phyloP scores from a whole-genome alignment of 2,113 vertebrate genomes.

The Prinia subflava region DNA sequence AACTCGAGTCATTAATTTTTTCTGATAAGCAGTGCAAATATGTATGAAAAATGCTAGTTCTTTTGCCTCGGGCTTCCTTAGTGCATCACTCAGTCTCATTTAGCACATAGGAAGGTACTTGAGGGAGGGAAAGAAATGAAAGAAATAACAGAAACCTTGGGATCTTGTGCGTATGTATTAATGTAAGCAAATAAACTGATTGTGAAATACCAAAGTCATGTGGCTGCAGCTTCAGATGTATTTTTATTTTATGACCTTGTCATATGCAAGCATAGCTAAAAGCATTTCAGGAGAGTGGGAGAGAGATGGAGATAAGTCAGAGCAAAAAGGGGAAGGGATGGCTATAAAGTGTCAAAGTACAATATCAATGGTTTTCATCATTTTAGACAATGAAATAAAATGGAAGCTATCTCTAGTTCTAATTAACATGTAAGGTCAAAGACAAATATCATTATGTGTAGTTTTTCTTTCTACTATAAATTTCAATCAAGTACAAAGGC shows the following conservation, averaged over 20 bases:
- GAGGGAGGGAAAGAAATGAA: not conserved
- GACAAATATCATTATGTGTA: constrained; percentile 33
- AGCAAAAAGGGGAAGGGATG: not conserved
- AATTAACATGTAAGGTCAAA: constrained; percentile 65
- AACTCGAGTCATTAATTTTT: constrained; percentile 30
- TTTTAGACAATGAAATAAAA: not conserved
- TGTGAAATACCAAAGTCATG: not conserved
- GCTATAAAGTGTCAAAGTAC: not conserved
- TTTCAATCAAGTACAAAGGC: constrained; percentile 46
- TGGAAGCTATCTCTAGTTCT: not conserved
- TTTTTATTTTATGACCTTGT: not conserved
- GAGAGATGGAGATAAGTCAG: not conserved
- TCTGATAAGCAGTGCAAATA: constrained; percentile 45
- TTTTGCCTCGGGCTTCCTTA: constrained; percentile 16
- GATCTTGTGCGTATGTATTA: not conserved
- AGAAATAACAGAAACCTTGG: not conserved
- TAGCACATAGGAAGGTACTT: not conserved
- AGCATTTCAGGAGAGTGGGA: not conserved
- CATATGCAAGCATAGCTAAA: not conserved
- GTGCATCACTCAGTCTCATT: not conserved
- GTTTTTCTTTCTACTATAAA: constrained; percentile 42
- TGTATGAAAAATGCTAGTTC: constrained; percentile 12
- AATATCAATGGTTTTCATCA: constrained; percentile 18
- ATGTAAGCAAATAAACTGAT: not conserved
- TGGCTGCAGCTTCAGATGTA: not conserved